These are phyloP conservation scores for Seriola rivoliana DNA, from an alignment of 2,113 vertebrate genomes.

Conservation along the genomic window DNA sequence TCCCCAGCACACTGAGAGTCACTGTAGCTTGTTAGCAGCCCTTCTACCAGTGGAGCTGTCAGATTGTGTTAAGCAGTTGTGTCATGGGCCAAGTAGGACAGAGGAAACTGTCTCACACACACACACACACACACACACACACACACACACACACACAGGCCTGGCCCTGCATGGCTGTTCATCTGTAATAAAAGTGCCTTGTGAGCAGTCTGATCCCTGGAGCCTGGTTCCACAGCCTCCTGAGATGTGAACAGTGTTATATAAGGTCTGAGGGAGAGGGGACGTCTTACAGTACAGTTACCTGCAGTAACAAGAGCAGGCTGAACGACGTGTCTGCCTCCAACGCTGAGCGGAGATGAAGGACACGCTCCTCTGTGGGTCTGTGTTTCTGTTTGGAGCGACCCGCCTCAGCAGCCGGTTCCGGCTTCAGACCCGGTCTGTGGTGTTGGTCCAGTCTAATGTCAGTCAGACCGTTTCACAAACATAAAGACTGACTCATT, in stretches of 20 bases:
- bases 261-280: conserved; percentile 14
- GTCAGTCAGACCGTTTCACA: too few relatives aligned
- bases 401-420: neutral
- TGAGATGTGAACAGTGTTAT: conserved; percentile 26
- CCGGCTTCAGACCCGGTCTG: too few relatives aligned
- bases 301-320: neutral
- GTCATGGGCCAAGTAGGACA: conserved; percentile 35
- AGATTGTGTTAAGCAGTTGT: conserved; percentile 42
- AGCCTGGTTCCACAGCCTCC: conserved; percentile 10
- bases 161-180: conserved; percentile 28
- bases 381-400: neutral
- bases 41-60: conserved; percentile 61
- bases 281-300: conserved; percentile 14
- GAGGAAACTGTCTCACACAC: conserved; percentile 3
- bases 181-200: conserved; percentile 43
- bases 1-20: conserved; percentile 19
- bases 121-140: neutral
- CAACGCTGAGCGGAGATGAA: neutral
- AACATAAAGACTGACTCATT: too few relatives aligned
- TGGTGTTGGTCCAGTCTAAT: too few relatives aligned
- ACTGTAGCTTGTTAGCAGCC: conserved; percentile 50
- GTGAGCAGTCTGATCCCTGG: conserved; percentile 28
- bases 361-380: neutral
- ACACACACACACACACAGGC: conserved; percentile 1
- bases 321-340: neutral